Percentiles rank a stretch among this genome's conserved stretches.
These are phyloP conservation scores for Calliopum simillimum DNA, from an alignment of 2,888 invertebrate species.

Conservation along the genomic window DNA sequence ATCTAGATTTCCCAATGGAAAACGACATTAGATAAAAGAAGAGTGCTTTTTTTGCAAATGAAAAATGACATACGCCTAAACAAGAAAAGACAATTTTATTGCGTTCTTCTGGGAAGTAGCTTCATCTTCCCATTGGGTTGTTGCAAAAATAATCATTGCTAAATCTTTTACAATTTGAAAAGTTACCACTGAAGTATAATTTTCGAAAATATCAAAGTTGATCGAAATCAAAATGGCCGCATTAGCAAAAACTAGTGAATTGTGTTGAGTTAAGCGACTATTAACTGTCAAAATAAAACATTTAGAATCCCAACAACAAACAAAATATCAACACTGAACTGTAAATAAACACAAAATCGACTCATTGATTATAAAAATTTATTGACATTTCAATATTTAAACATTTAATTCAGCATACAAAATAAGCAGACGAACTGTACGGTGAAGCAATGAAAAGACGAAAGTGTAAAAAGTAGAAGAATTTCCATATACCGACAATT, in stretches of 20 bases:
- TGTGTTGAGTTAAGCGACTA: neutral
- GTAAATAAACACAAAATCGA: neutral
- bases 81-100: too few relatives aligned
- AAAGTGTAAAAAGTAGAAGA: slow-evolving; percentile 25
- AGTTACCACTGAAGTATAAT: slow-evolving; percentile 33
- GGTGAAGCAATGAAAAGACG: slow-evolving; percentile 1
- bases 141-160: too few relatives aligned
- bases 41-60: too few relatives aligned
- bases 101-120: too few relatives aligned
- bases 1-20: too few relatives aligned
- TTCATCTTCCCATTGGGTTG: too few relatives aligned
- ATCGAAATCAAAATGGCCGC: slow-evolving; percentile 34
- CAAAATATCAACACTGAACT: neutral
- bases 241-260: slow-evolving; percentile 3
- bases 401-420: neutral
- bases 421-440: slow-evolving; percentile 6
- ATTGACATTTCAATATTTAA: neutral
- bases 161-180: slow-evolving; percentile 1
- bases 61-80: too few relatives aligned
- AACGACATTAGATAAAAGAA: too few relatives aligned
- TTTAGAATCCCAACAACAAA: slow-evolving; percentile 8
- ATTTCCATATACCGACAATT: slow-evolving; percentile 22
- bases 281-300: slow-evolving; percentile 9
- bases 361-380: neutral
- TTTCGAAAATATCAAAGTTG: slow-evolving; percentile 31